Conservation (phyloP, 1,140 invertebrate genomes). For the Caenorhabditis briggsae region DNA sequence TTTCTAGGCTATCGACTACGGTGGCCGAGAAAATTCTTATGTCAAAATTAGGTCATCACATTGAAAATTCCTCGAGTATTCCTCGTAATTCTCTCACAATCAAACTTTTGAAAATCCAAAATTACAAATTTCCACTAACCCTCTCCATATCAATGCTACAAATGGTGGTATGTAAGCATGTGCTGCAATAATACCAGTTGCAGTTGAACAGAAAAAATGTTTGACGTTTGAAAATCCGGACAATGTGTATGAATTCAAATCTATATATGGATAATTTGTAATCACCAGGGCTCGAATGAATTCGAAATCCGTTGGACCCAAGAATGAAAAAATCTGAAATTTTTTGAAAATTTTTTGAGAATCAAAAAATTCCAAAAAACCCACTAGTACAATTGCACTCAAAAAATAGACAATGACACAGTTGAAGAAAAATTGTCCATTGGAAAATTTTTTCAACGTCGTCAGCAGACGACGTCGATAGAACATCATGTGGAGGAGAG, state of each 20-base stretch:
- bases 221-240: slow-evolving; percentile 26
- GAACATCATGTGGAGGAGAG: slow-evolving; percentile 31
- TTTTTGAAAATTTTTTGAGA: neutral
- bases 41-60: no score
- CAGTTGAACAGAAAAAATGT: slow-evolving; percentile 33
- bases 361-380: neutral
- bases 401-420: slow-evolving; percentile 27
- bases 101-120: no score
- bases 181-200: neutral
- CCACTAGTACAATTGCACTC: neutral
- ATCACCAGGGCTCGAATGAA: slow-evolving; percentile 4
- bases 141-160: neutral
- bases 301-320: neutral
- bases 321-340: slow-evolving; percentile 31
- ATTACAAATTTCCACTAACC: no score
- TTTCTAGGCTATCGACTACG: no score
- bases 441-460: neutral
- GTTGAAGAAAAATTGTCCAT: neutral
- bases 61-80: no score
- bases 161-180: slow-evolving; percentile 2
- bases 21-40: no score
- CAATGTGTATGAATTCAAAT: neutral
- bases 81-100: no score
- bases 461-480: slow-evolving; percentile 3
- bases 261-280: neutral